A percentile compares a stretch with the other conserved stretches of the same genome.
Conservation (phyloP, 2,113 vertebrate genomes). For the Xenus cinereus region DNA sequence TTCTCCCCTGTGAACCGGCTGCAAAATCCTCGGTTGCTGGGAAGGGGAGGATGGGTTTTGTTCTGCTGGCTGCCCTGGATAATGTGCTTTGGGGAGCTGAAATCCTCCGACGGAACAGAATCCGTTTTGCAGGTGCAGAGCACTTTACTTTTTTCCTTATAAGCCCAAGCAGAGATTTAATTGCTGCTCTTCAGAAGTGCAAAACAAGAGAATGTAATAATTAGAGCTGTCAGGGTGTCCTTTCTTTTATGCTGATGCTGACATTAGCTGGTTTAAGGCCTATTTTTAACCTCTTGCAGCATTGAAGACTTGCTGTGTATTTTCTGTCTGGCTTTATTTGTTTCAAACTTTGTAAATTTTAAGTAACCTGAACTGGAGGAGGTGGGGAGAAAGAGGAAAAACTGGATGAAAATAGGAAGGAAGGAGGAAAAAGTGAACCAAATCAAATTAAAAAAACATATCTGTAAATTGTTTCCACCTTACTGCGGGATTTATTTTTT, state of each 20-base stretch:
- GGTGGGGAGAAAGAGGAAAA: neutral
- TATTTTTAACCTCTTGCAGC: conserved; percentile 74
- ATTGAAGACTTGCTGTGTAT: conserved; percentile 35
- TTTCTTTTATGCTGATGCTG: conserved; percentile 67
- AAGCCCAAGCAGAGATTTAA: conserved; percentile 71
- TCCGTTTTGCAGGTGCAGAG: conserved; percentile 61
- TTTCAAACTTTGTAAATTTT: conserved; percentile 46
- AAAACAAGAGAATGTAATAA: conserved; percentile 76
- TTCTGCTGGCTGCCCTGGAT: conserved; percentile 16
- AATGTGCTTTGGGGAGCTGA: conserved; percentile 32
- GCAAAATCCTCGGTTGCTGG: neutral
- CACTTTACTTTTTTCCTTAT: conserved; percentile 52
- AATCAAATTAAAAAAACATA: neutral
- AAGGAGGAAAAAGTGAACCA: neutral
- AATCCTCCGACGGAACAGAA: neutral
- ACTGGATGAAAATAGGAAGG: neutral
- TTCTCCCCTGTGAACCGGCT: neutral
- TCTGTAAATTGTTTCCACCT: neutral
- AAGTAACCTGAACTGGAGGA: neutral
- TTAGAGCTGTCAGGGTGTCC: conserved; percentile 75
- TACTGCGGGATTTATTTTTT: neutral
- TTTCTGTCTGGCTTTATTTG: conserved; percentile 50
- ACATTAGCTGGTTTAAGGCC: conserved; percentile 64
- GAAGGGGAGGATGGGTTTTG: neutral
- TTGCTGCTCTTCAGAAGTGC: conserved; percentile 70